Conservation (phyloP, 2,888 invertebrate genomes). For the Vesta saturnalis region DNA sequence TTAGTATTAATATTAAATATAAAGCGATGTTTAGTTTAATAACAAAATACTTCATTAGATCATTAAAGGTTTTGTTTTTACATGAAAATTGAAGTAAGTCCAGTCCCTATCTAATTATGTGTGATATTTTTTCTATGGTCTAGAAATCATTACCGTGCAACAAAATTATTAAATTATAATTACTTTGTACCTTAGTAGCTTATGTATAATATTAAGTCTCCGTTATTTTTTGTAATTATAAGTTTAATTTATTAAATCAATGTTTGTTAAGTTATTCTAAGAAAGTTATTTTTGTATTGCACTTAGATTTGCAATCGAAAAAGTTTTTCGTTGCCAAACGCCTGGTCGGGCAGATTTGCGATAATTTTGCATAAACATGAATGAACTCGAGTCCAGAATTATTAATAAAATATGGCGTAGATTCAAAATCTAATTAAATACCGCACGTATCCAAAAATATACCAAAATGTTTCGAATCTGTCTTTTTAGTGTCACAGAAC, state of each 20-base stretch:
- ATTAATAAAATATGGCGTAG: slow-evolving; percentile 35
- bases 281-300: slow-evolving; percentile 30
- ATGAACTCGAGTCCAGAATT: slow-evolving; percentile 34
- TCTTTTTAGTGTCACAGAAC: slow-evolving; percentile 7
- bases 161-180: slow-evolving; percentile 8
- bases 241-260: slow-evolving; percentile 21
- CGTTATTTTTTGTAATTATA: slow-evolving; percentile 18
- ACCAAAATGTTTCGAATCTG: slow-evolving; percentile 12
- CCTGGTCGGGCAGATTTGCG: slow-evolving; percentile 22
- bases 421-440: slow-evolving; percentile 30
- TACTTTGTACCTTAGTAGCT: slow-evolving; percentile 27
- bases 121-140: slow-evolving; percentile 8
- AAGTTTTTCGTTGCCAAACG: slow-evolving; percentile 27
- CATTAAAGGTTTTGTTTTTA: too few relatives aligned
- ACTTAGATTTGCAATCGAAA: slow-evolving; percentile 16
- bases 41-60: too few relatives aligned
- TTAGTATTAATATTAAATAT: slow-evolving; percentile 4
- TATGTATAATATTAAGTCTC: slow-evolving; percentile 11
- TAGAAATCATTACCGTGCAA: slow-evolving; percentile 1
- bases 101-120: neutral
- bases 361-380: slow-evolving; percentile 39
- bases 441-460: slow-evolving; percentile 32
- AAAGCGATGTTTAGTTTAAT: slow-evolving; percentile 4
- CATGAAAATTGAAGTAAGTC: neutral
- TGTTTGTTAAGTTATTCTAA: slow-evolving; percentile 21